A percentile compares a stretch with the other conserved stretches of the same genome.
Conservation (phyloP, 37 sponge, comb jelly and placozoan species). For the Cliona cf. orientalis region DNA sequence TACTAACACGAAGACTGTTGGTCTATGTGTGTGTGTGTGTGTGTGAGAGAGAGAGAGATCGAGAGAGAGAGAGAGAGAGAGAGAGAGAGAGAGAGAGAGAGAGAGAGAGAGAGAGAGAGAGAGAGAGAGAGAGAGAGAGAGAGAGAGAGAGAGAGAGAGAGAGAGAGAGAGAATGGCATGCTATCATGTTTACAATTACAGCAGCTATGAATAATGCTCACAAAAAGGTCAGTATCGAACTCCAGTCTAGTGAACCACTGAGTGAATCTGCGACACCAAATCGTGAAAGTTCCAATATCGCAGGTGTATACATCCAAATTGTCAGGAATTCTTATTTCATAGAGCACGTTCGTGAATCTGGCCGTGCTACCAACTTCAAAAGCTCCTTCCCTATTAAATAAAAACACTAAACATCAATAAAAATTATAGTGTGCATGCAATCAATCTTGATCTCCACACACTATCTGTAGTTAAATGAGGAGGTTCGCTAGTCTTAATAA, state of each 20-base stretch:
- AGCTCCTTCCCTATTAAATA: neutral
- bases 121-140: constrained; percentile 12
- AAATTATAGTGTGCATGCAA: too few species aligned
- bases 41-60: too few species aligned
- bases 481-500: too few species aligned
- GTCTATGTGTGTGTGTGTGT: neutral
- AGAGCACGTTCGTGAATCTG: neutral
- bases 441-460: too few species aligned
- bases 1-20: constrained; percentile 5
- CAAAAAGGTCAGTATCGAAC: neutral
- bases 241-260: neutral
- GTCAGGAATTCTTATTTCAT: constrained; percentile 8
- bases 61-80: too few species aligned
- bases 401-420: neutral
- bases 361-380: neutral
- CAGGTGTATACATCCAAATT: constrained; percentile 15
- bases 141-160: constrained; percentile 14
- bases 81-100: constrained; percentile 7
- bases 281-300: constrained; percentile 8
- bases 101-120: constrained; percentile 23
- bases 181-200: too few species aligned
- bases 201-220: too few species aligned
- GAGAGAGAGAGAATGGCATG: constrained; percentile 3
- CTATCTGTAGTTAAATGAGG: too few species aligned
- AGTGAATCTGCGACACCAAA: neutral